Conservation (phyloP, 2,113 vertebrate genomes). For the Saguinus imperator region DNA sequence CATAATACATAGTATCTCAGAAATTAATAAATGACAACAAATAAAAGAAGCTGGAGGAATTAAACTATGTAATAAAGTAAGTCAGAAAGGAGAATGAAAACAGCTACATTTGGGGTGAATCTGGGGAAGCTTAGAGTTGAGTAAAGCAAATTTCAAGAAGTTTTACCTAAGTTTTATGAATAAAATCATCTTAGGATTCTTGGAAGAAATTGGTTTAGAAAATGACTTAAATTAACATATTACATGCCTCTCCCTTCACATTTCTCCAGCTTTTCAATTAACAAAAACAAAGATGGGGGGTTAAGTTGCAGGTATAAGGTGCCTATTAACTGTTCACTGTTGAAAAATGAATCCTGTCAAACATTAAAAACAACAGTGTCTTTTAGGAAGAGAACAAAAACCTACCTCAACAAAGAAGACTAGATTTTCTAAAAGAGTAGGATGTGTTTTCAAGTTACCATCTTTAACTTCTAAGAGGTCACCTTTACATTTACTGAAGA, state of each 20-base stretch:
- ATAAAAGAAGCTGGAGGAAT: not conserved
- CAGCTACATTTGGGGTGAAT: not conserved
- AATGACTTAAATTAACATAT: not conserved
- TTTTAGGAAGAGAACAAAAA: not conserved
- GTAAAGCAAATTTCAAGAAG: not conserved
- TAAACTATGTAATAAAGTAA: not conserved
- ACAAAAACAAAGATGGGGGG: not conserved
- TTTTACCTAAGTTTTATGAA: not conserved
- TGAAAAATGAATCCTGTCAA: not conserved
- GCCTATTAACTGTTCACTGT: not conserved
- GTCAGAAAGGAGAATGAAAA: not conserved
- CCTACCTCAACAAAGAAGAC: slow-evolving; percentile 98
- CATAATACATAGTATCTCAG: not conserved
- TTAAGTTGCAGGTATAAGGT: not conserved
- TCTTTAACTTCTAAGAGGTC: slow-evolving; percentile 92
- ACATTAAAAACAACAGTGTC: not conserved
- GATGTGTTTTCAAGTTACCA: slow-evolving; percentile 89
- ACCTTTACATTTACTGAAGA: slow-evolving; percentile 94
- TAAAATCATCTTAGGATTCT: not conserved
- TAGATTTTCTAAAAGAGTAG: slow-evolving; percentile 92
- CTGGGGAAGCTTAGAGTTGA: not conserved
- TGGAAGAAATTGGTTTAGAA: not conserved
- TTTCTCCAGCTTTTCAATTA: not conserved
- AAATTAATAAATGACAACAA: slow-evolving; percentile 14
- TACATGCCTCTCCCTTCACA: no score